Conservation (phyloP, 1,140 invertebrate species). For the Eupeodes corollae region DNA sequence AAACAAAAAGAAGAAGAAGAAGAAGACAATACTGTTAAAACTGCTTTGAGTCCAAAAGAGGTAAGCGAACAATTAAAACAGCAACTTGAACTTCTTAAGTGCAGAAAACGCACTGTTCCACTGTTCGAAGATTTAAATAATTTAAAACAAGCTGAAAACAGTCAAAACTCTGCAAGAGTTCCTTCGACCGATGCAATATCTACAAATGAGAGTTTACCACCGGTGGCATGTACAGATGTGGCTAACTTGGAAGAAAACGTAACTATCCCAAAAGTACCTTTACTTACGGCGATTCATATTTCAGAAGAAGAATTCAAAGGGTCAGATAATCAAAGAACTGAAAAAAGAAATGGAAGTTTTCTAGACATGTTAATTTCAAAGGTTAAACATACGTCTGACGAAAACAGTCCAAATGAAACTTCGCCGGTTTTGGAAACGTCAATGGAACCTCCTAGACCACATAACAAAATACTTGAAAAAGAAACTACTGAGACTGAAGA, state of each 20-base stretch:
- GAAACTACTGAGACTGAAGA: background rate
- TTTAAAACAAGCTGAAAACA: background rate
- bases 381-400: background rate
- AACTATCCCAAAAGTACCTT: no score
- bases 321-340: no score
- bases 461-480: background rate
- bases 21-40: constrained; percentile 7
- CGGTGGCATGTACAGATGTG: no score
- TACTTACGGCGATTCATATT: no score
- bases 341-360: constrained; percentile 17
- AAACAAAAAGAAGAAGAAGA: constrained; percentile 25
- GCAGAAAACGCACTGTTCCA: constrained; percentile 15
- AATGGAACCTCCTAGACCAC: no score
- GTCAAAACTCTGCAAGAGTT: background rate
- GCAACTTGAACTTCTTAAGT: constrained; percentile 27
- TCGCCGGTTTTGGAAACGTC: no score
- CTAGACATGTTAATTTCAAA: constrained; percentile 31
- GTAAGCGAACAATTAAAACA: constrained; percentile 29
- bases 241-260: no score
- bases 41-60: constrained; percentile 14
- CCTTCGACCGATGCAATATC: no score
- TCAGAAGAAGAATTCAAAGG: no score
- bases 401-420: no score
- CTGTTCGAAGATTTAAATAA: constrained; percentile 21
- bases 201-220: no score